Evolutionary conservation across 2,888 invertebrate species (phyloP).

Genomic region (Folsomia manolachei): DNA sequence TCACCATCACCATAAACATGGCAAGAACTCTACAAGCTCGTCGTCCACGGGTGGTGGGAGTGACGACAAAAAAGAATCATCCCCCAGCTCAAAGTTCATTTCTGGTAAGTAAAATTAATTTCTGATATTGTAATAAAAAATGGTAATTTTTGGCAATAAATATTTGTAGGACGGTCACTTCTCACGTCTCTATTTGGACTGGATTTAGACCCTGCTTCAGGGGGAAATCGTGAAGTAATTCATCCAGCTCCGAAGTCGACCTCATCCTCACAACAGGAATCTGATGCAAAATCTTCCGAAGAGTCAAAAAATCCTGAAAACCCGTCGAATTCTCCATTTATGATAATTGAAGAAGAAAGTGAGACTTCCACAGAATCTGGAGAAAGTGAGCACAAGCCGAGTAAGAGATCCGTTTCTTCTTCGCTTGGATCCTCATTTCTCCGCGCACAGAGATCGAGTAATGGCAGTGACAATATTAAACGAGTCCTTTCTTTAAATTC

Average conservation of each 20-base stretch:
- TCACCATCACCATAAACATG: not conserved
- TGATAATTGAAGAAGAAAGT: not conserved
- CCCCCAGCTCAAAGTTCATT: conserved; percentile 7
- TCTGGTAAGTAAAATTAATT: not conserved
- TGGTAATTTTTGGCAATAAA: not conserved
- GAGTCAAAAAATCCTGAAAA: not conserved
- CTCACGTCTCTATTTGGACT: not conserved
- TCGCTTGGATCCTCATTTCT: not conserved
- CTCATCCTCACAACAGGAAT: not conserved
- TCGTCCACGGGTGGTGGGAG: conserved; percentile 5
- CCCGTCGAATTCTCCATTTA: not conserved
- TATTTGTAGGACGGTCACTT: not conserved
- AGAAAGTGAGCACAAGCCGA: not conserved
- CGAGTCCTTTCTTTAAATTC: not conserved
- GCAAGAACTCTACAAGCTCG: not conserved
- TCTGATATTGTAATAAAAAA: not conserved
- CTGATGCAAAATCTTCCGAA: not conserved
- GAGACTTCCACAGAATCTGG: not conserved
- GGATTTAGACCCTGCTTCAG: not conserved
- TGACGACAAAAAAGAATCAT: conserved; percentile 20
- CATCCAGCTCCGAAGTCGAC: not conserved
- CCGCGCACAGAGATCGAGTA: not conserved
- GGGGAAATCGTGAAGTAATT: not conserved
- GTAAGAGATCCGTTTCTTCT: not conserved
- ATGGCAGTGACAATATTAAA: not conserved